Evolutionary conservation across 2,888 invertebrate genomes (phyloP).

Genomic region (Megaustenia siamemsis): DNA sequence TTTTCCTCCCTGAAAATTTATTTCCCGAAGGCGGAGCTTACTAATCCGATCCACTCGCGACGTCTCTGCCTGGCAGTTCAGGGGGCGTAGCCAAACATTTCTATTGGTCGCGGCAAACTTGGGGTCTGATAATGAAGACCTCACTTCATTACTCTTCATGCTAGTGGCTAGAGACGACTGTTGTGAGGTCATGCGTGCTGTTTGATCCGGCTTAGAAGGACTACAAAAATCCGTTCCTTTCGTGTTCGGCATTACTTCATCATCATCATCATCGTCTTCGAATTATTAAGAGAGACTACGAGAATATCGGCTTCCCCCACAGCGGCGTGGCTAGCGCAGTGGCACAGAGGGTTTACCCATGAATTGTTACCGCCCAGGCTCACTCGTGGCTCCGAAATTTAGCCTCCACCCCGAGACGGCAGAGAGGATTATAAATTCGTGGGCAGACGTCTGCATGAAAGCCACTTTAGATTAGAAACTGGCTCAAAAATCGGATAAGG

Average conservation of each 20-base stretch:
- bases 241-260: conserved; percentile 33
- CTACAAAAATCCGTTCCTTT: conserved; percentile 39
- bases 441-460: not conserved
- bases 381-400: not conserved
- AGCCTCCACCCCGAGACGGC: conserved; percentile 19
- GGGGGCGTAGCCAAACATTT: conserved; percentile 15
- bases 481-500: conserved; percentile 30
- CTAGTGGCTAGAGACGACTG: conserved; percentile 42
- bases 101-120: not conserved
- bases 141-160: conserved; percentile 30
- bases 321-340: not conserved
- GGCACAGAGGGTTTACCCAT: not conserved
- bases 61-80: conserved; percentile 37
- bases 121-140: conserved; percentile 18
- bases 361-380: conserved; percentile 4
- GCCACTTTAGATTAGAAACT: conserved; percentile 39
- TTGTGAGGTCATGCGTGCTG: conserved; percentile 47
- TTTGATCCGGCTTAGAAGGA: conserved; percentile 54
- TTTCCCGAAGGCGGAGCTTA: conserved; percentile 40
- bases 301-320: not conserved
- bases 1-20: too few species aligned
- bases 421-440: conserved; percentile 39
- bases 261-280: conserved; percentile 22
- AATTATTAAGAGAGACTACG: conserved; percentile 6
- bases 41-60: conserved; percentile 30